Percentiles rank a stretch among this genome's conserved stretches.
Evolutionary conservation across 2,888 invertebrate species (phyloP).

Genomic region (Chrysina gloriosa): DNA sequence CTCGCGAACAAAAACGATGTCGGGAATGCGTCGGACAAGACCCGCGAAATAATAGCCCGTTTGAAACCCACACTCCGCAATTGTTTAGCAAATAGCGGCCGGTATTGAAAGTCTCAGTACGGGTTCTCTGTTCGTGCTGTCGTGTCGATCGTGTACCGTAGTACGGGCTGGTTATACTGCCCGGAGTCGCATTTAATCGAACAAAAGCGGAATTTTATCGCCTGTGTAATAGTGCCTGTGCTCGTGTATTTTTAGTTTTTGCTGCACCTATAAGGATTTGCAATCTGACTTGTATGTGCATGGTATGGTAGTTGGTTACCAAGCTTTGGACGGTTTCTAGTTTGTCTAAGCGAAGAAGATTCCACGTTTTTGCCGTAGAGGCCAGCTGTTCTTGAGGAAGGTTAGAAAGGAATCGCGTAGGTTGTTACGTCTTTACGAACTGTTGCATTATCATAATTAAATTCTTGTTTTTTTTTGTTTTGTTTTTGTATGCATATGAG

Average conservation of each 20-base stretch:
- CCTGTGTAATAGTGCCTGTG: not conserved
- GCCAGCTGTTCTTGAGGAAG: too few relatives aligned
- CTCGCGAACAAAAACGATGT: not conserved
- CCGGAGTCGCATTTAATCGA: not conserved
- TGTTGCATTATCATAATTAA: too few relatives aligned
- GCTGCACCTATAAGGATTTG: constrained; percentile 7
- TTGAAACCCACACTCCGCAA: constrained; percentile 22
- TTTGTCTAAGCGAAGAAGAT: too few relatives aligned
- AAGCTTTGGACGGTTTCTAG: too few relatives aligned
- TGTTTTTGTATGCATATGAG: too few relatives aligned
- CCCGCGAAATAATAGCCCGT: not conserved
- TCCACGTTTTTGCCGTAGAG: too few relatives aligned
- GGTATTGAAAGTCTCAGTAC: not conserved
- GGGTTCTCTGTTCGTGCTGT: constrained; percentile 11
- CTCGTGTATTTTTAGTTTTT: constrained; percentile 13
- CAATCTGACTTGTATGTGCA: not conserved
- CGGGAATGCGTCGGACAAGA: not conserved
- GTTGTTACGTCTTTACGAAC: too few relatives aligned
- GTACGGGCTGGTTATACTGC: not conserved
- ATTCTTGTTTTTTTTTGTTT: too few relatives aligned
- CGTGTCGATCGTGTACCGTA: not conserved
- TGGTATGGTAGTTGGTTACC: too few relatives aligned
- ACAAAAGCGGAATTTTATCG: not conserved
- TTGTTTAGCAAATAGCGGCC: constrained; percentile 17
- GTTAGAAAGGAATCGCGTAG: too few relatives aligned